Conservation (phyloP, 2,888 invertebrate species). For the Lasioglossum oenotherae region DNA sequence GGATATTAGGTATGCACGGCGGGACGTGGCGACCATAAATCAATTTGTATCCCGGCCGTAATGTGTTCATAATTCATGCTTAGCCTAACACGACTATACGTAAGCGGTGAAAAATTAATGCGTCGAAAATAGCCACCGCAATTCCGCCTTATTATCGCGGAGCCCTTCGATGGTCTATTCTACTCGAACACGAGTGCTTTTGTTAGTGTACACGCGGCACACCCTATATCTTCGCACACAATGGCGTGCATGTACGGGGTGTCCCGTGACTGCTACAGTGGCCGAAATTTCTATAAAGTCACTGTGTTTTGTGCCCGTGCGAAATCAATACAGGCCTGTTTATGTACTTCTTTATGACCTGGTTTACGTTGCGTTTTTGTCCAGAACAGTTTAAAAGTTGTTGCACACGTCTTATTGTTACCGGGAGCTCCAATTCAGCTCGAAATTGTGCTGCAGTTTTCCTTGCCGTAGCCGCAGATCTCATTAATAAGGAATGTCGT, state of each 20-base stretch:
- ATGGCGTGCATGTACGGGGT: not conserved
- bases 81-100: slow-evolving; percentile 76
- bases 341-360: no score
- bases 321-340: no score
- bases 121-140: slow-evolving; percentile 68
- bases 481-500: no score
- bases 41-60: slow-evolving; percentile 82
- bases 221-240: not conserved
- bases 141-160: slow-evolving; percentile 54
- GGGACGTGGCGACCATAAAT: slow-evolving; percentile 81
- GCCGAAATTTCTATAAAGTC: no score
- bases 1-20: slow-evolving; percentile 82
- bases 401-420: no score
- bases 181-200: not conserved
- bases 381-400: no score
- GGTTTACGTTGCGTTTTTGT: no score
- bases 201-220: not conserved
- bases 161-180: slow-evolving; percentile 14
- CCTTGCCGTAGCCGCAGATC: no score
- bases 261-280: no score
- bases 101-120: slow-evolving; percentile 80
- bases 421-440: no score
- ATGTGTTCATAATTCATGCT: slow-evolving; percentile 84
- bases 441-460: no score
- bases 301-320: no score